Evolutionary conservation across 2,888 invertebrate genomes (phyloP).

Genomic region (Ischnura elegans): DNA sequence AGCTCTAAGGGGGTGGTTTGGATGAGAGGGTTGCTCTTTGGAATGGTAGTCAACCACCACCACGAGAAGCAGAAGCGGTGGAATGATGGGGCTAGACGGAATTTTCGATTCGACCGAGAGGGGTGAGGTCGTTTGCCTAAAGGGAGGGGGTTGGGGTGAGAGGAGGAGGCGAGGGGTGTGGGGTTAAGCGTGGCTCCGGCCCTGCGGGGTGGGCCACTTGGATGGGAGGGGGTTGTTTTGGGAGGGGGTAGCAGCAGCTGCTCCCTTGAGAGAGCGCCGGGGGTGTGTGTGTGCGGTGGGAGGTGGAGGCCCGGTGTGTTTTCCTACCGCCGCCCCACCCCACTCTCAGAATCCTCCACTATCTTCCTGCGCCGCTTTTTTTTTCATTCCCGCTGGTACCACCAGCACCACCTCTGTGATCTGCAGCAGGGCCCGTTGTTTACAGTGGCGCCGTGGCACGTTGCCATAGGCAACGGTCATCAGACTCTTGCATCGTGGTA

Average conservation of each 20-base stretch:
- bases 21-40: neutral
- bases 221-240: neutral
- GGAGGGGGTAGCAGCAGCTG: neutral
- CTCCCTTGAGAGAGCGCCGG: neutral
- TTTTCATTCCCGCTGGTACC: neutral
- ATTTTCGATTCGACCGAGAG: neutral
- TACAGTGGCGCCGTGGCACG: neutral
- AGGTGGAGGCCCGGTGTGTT: conserved; percentile 53
- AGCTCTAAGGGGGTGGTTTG: neutral
- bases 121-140: neutral
- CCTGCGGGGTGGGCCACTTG: neutral
- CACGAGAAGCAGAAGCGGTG: too few species aligned
- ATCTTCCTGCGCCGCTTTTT: neutral
- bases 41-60: neutral
- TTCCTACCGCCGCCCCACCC: conserved; percentile 5
- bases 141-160: neutral
- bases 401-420: neutral
- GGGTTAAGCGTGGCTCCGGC: conserved; percentile 6
- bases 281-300: neutral
- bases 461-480: too few species aligned
- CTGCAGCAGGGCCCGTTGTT: neutral
- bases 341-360: neutral
- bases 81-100: neutral
- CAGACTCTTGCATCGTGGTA: too few species aligned
- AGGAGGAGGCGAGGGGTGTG: conserved; percentile 23